Conservation (phyloP, 2,888 invertebrate species). For the Tanytarsus gracilentus region DNA sequence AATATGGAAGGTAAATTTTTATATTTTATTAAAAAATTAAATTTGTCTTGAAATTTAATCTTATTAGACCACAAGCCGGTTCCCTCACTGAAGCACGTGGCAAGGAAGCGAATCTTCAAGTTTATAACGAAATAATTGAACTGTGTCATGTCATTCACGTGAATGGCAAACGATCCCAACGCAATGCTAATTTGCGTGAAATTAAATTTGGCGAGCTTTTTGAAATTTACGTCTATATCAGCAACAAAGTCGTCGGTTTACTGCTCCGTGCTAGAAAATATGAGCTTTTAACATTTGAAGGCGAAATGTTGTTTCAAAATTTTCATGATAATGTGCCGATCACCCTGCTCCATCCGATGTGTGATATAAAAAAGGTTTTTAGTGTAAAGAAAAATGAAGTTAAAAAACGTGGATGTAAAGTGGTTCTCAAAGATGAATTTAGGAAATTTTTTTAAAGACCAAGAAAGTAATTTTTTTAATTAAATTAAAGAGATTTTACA, state of each 20-base stretch:
- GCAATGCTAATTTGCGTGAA: conserved; percentile 55
- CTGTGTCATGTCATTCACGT: conserved; percentile 88
- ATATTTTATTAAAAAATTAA: conserved; percentile 4
- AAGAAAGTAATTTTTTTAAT: no score
- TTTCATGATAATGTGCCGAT: conserved; percentile 78
- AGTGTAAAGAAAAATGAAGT: conserved; percentile 54
- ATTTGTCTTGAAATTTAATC: conserved; percentile 27
- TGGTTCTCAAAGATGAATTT: background rate
- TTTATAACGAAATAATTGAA: conserved; percentile 68
- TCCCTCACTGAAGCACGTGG: conserved; percentile 83
- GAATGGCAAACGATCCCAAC: conserved; percentile 51
- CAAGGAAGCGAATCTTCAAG: conserved; percentile 74
- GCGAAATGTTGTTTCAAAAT: conserved; percentile 85
- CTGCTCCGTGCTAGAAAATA: conserved; percentile 87
- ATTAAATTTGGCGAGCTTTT: conserved; percentile 83
- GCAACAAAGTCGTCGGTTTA: conserved; percentile 90
- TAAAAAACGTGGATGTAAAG: background rate
- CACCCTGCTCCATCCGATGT: conserved; percentile 66
- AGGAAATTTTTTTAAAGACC: no score
- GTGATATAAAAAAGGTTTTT: conserved; percentile 60
- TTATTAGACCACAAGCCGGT: conserved; percentile 71
- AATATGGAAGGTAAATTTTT: conserved; percentile 68
- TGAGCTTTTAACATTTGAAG: conserved; percentile 84
- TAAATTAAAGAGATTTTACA: no score
- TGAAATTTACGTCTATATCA: conserved; percentile 78